These are phyloP conservation scores for Sebastiscus tertius DNA, from an alignment of 2,797 vertebrate species.

Conservation along the genomic window DNA sequence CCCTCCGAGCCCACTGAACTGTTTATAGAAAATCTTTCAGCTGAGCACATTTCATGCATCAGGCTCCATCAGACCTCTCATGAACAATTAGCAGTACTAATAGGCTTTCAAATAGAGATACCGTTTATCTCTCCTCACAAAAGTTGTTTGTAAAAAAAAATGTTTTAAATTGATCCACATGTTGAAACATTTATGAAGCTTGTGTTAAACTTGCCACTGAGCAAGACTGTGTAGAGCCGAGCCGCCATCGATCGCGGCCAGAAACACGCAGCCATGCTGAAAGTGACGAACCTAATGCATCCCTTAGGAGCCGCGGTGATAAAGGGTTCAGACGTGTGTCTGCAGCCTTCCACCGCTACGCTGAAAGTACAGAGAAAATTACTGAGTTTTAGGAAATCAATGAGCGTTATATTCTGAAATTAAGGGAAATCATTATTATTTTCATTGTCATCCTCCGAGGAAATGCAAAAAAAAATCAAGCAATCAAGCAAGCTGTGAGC, in stretches of 20 bases:
- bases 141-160: constrained; percentile 3
- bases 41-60: constrained; percentile 23
- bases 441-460: background rate
- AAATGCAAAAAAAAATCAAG: constrained; percentile 2
- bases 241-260: constrained; percentile 39
- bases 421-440: constrained; percentile 2
- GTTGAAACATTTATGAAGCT: constrained; percentile 61
- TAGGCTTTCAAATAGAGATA: constrained; percentile 27
- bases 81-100: constrained; percentile 30
- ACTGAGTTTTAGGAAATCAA: constrained; percentile 1
- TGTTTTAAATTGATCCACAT: constrained; percentile 28
- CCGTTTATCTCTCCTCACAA: constrained; percentile 12
- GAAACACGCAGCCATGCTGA: constrained; percentile 26
- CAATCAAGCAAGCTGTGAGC: constrained; percentile 3
- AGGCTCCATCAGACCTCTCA: constrained; percentile 11
- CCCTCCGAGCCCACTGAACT: constrained; percentile 14
- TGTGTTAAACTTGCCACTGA: constrained; percentile 42
- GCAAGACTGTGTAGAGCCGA: constrained; percentile 9
- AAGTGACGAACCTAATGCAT: constrained; percentile 43
- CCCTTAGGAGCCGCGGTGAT: constrained; percentile 21
- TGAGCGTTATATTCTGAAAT: constrained; percentile 29
- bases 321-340: constrained; percentile 19
- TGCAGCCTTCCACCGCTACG: background rate
- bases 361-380: background rate
- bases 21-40: constrained; percentile 44